Base-by-base conservation (phyloP, 2,113 vertebrate species). In the Aleadryas rufinucha region DNA sequence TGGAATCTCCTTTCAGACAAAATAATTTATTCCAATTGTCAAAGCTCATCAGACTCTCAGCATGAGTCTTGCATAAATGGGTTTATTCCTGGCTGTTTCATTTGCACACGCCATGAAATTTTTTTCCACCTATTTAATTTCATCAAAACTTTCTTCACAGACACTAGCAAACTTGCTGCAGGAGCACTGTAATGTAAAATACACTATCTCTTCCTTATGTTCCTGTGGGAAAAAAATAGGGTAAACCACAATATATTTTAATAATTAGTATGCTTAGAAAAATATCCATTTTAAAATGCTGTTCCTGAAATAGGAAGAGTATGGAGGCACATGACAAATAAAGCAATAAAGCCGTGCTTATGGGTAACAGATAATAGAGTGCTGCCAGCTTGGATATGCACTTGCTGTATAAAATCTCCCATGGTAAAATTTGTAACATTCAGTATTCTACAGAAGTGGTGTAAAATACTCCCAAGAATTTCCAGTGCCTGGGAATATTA, bases 1-100 rank as follows among this genome's bases (percentile, higher is more conserved):
- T 75, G 92, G 85, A 81, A 96, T 84, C 56, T 87, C 92, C 70
- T 86, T 92, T 89, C 76, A 89, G 85, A 84, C 79, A 97, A 95
- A 95, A 94, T 95, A 92, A 89, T 96, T 93, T 91, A 96, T 93
- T 92, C 70, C 94, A 95, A 75, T 97, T 96, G 93, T 97, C 94
- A 92, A 86, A 83, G 84, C 91, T 97, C 89, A 96, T 96, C 95
- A 96, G 83, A 75, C 59, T 95, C 94, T 86, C 94, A 95, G 92
- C 11, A 0, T 88, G 92, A 91, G 63, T 75, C 83, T 93, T 93
- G 95, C 85, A 87, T 94, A 96, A 97, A 97, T 80, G 80, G 91
- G 68, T 96, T 96, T 83, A 96, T 89, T 94, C 89, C 94, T 96
- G 61, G 27, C 84, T 84, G 61, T 95, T 96, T 94, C 89, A 95